Conservation (phyloP, 2,888 invertebrate genomes). For the Caenorhabditis drosophilae region DNA sequence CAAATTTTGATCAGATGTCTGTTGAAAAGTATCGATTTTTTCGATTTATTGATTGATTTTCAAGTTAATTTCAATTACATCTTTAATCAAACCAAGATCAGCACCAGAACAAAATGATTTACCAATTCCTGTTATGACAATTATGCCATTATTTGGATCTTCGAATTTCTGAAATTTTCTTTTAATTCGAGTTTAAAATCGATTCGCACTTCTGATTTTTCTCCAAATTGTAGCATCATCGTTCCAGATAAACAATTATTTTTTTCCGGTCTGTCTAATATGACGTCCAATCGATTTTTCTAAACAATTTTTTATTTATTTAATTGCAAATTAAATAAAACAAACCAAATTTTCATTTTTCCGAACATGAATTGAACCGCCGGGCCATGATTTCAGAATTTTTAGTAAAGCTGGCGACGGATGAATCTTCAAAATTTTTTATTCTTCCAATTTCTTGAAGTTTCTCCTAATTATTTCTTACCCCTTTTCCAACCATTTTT, state of each 20-base stretch:
- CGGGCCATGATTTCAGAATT: slow-evolving; percentile 19
- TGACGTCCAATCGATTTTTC: slow-evolving; percentile 22
- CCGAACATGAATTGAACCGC: slow-evolving; percentile 18
- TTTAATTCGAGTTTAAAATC: neutral
- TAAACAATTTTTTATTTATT: no score
- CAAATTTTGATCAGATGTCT: slow-evolving; percentile 34
- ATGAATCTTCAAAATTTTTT: slow-evolving; percentile 8
- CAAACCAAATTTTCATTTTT: slow-evolving; percentile 4
- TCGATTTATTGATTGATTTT: no score
- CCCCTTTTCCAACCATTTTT: slow-evolving; percentile 14
- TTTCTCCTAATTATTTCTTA: slow-evolving; percentile 5
- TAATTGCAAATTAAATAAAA: no score
- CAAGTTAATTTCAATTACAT: no score
- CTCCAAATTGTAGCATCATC: slow-evolving; percentile 41
- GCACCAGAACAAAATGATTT: slow-evolving; percentile 47
- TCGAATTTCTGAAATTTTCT: slow-evolving; percentile 20
- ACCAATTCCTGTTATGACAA: slow-evolving; percentile 39
- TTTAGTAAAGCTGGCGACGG: slow-evolving; percentile 13
- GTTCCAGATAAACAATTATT: slow-evolving; percentile 44
- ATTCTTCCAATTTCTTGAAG: no score
- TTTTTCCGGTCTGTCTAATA: slow-evolving; percentile 45
- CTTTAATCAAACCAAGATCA: slow-evolving; percentile 44
- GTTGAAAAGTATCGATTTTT: no score
- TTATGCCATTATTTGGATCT: slow-evolving; percentile 10
- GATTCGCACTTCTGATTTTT: slow-evolving; percentile 15